These are phyloP conservation scores for Apamea epomidion DNA, from an alignment of 2,888 invertebrate genomes.

Conservation along the genomic window DNA sequence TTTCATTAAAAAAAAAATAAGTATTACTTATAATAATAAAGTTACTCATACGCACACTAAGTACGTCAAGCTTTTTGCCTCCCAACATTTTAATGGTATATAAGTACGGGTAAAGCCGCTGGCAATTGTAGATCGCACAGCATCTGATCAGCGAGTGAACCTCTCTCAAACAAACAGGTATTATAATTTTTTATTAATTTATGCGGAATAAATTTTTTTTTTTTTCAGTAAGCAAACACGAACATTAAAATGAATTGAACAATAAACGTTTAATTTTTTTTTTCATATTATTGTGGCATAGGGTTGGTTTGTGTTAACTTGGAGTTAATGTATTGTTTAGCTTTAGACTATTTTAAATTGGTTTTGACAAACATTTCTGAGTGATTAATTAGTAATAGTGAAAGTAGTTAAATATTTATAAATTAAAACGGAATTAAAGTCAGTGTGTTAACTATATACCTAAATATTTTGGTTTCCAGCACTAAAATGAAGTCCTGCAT, in stretches of 20 bases:
- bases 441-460: too few relatives aligned
- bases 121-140: slow-evolving; percentile 25
- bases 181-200: background rate
- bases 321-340: too few relatives aligned
- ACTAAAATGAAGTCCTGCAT: slow-evolving; percentile 69
- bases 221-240: background rate
- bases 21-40: background rate
- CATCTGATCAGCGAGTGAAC: slow-evolving; percentile 34
- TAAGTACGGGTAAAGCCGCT: slow-evolving; percentile 32
- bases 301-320: too few relatives aligned
- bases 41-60: slow-evolving; percentile 4
- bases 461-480: slow-evolving; percentile 13
- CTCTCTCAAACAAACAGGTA: slow-evolving; percentile 38
- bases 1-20: too few relatives aligned
- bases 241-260: background rate
- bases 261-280: background rate
- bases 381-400: background rate
- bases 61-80: slow-evolving; percentile 38
- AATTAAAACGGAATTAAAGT: background rate
- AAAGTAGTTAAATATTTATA: background rate
- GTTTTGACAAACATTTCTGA: background rate
- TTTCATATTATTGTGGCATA: background rate
- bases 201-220: background rate
- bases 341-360: too few relatives aligned
- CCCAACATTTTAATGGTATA: slow-evolving; percentile 44